Evolutionary conservation across 2,113 vertebrate genomes (phyloP).

Genomic region (Sturnus vulgaris): DNA sequence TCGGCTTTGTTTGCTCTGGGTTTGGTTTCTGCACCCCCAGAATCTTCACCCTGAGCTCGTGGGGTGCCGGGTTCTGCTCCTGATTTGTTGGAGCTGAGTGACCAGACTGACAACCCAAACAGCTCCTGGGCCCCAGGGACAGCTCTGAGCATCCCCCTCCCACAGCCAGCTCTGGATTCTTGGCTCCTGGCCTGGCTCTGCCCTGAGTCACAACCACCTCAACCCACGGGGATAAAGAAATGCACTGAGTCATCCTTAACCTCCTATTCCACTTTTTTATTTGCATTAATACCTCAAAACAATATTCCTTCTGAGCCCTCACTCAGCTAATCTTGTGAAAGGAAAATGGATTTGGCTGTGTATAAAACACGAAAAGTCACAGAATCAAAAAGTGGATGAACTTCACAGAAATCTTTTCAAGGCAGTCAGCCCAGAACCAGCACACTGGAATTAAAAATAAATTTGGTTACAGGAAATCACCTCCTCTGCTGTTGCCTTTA

Average conservation of each 20-base stretch:
- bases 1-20: no score
- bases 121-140: accelerated
- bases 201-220: background rate
- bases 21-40: background rate
- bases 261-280: accelerated
- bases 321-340: background rate
- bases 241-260: background rate
- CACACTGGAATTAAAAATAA: background rate
- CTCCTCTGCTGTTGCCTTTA: background rate
- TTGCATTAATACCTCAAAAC: background rate
- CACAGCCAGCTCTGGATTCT: accelerated
- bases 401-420: background rate
- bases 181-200: background rate
- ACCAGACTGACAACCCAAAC: no score
- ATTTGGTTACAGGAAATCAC: background rate
- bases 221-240: background rate
- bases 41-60: accelerated
- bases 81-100: accelerated
- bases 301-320: background rate
- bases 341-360: background rate
- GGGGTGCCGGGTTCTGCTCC: accelerated
- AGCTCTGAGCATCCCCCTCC: accelerated
- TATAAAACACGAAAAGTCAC: background rate
- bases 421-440: background rate
- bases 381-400: background rate